Evolutionary conservation across 2,888 invertebrate genomes (phyloP), one percentile per base, ranked within the genome.

Genomic region (Leptopilina syphax): DNA sequence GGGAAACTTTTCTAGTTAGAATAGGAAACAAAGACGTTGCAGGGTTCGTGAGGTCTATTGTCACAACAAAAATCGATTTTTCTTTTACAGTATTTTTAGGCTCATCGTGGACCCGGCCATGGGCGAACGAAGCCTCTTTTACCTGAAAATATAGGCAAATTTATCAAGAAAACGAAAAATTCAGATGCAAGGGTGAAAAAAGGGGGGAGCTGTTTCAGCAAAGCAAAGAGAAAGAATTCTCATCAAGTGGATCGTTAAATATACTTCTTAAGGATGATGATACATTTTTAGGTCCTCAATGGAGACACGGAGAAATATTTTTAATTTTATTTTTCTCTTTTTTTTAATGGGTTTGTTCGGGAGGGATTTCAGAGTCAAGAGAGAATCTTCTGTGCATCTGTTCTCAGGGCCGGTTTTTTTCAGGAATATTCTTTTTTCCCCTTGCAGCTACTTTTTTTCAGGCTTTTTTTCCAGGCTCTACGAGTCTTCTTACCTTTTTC

Each of bases 31-130:
- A 86, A 84, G 88, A 84, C 86, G 90, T 91, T 91, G 85, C 91
- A 91, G 92, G 88, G 88, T 88, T 89, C 81, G 78, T 82, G 80
- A 80, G 65, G 79, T 81, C 79, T 80, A 68, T 73, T 68, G 68
- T 80, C 76, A 82, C 83, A 83, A 80, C 85, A 82, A 83, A 84
- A 78, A 82, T 24, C 76, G 63, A 83, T 85, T 87, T 89, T 89
- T 88, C 83, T 89, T 91, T 91, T 91, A 86, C 91, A 91, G 90
- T 91, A 88, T 88, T 89, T 89, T 87, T 91, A 92, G 91, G 91
- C 89, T 87, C 91, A 88, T 87, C 88, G 87, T 88, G 89, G 90
- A 89, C 89, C 89, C 89, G 87, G 86, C 86, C 86, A 81, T 85
- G 86, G 86, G 86, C 84, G 85, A 86, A 85, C 85, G 83, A 86